Evolutionary conservation across 2,888 invertebrate genomes (phyloP).

Genomic region (Leptogaster cylindrica): DNA sequence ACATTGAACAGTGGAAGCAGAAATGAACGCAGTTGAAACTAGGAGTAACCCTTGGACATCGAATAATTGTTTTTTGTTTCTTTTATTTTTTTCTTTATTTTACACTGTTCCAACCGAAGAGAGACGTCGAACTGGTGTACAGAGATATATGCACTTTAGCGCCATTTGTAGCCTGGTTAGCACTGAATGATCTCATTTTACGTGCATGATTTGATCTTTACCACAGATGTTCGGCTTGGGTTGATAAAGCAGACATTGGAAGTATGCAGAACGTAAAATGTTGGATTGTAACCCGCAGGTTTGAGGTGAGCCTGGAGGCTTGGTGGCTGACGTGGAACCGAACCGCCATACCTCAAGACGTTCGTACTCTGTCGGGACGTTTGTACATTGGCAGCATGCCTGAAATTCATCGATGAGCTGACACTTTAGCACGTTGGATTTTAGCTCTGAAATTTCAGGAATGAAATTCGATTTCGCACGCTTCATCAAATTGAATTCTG

Average conservation of each 20-base stretch:
- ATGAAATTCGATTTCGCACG: constrained; percentile 14
- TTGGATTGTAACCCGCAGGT: neutral
- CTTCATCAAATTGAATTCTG: too few species aligned
- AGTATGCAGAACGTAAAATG: neutral
- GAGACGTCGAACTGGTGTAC: neutral
- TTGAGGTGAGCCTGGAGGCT: neutral
- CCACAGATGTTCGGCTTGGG: constrained; percentile 19
- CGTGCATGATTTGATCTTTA: constrained; percentile 32
- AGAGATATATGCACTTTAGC: constrained; percentile 12
- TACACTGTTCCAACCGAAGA: neutral
- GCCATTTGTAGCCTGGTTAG: constrained; percentile 25
- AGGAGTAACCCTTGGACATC: constrained; percentile 6
- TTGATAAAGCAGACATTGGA: constrained; percentile 17
- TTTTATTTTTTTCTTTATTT: too few species aligned
- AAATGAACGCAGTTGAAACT: neutral
- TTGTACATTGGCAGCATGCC: neutral
- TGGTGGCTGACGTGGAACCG: constrained; percentile 29
- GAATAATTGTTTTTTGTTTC: too few species aligned
- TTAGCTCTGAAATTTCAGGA: constrained; percentile 22
- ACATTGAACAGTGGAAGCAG: constrained; percentile 23
- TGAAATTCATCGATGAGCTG: constrained; percentile 25
- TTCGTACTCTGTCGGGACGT: neutral
- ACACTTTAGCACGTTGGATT: constrained; percentile 8
- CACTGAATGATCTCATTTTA: constrained; percentile 31
- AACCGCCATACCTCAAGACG: neutral